Percentiles rank a stretch among this genome's conserved stretches.
Evolutionary conservation across 2,888 invertebrate genomes (phyloP).

Genomic region (Xestia rhomboidea): DNA sequence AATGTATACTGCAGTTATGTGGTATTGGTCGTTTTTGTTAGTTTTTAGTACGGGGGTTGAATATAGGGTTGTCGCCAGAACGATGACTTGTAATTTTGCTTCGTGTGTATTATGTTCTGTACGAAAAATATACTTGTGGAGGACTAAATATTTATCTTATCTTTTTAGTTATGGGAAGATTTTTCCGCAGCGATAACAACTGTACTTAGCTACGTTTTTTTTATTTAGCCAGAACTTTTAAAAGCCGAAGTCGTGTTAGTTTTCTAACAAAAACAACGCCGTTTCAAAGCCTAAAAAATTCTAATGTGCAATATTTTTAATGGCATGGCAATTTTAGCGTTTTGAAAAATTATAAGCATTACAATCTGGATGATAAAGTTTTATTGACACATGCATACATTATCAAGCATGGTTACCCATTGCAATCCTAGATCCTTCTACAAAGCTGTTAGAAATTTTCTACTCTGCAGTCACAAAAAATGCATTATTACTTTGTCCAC

Average conservation of each 20-base stretch:
- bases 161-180: constrained; percentile 61
- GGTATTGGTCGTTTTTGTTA: constrained; percentile 15
- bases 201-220: too few relatives aligned
- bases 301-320: neutral
- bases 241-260: neutral
- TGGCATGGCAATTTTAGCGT: neutral
- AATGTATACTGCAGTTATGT: constrained; percentile 62
- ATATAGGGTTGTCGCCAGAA: constrained; percentile 89
- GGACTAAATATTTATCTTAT: constrained; percentile 73
- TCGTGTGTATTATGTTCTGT: constrained; percentile 76
- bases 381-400: neutral
- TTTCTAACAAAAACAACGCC: neutral
- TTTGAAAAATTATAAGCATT: neutral
- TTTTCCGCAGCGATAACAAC: neutral
- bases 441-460: neutral
- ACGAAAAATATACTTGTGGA: constrained; percentile 75
- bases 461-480: neutral
- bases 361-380: neutral
- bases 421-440: neutral
- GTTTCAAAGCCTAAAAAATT: neutral
- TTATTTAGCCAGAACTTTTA: neutral
- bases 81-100: constrained; percentile 87
- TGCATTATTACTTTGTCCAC: neutral
- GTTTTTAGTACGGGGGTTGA: constrained; percentile 69
- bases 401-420: neutral